phyloP scores from a whole-genome alignment of 1,140 invertebrate genomes.

The Musca vetustissima region DNA sequence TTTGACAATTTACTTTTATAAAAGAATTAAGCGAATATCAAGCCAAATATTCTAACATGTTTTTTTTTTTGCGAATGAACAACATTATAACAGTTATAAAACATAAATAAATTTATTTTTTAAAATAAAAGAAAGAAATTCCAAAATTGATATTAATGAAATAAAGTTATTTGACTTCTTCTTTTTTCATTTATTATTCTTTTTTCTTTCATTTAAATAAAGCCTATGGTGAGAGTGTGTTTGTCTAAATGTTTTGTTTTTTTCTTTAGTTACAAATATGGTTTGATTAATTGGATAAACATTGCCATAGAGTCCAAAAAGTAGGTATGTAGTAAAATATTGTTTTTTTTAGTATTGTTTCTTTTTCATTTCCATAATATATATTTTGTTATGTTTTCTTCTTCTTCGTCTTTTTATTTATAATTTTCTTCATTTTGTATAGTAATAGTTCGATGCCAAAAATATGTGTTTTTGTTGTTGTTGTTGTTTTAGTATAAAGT shows the following conservation, averaged over 20 bases:
- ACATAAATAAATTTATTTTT: too few species aligned
- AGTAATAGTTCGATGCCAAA: slow-evolving; percentile 19
- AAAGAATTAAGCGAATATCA: too few species aligned
- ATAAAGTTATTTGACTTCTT: slow-evolving; percentile 6
- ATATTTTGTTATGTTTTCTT: background rate
- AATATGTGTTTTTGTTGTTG: slow-evolving; percentile 16
- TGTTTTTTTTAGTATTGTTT: slow-evolving; percentile 2
- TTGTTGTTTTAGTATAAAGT: background rate
- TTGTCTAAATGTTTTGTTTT: too few species aligned
- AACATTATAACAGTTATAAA: too few species aligned
- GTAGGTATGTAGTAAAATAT: slow-evolving; percentile 10
- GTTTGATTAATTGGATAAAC: slow-evolving; percentile 31
- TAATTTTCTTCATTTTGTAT: background rate
- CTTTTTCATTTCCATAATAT: slow-evolving; percentile 2
- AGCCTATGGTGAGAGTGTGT: background rate
- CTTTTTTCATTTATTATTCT: background rate
- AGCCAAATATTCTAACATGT: too few species aligned
- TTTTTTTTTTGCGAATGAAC: too few species aligned
- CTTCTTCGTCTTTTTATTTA: too few species aligned
- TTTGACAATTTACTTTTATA: too few species aligned
- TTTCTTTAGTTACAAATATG: background rate
- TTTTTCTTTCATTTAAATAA: slow-evolving; percentile 17
- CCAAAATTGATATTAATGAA: background rate
- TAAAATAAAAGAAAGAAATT: too few species aligned
- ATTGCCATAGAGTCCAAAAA: slow-evolving; percentile 32